A percentile compares a stretch with the other conserved stretches of the same genome.
Conservation (phyloP, 2,113 vertebrate species). For the Carettochelys insculpta region DNA sequence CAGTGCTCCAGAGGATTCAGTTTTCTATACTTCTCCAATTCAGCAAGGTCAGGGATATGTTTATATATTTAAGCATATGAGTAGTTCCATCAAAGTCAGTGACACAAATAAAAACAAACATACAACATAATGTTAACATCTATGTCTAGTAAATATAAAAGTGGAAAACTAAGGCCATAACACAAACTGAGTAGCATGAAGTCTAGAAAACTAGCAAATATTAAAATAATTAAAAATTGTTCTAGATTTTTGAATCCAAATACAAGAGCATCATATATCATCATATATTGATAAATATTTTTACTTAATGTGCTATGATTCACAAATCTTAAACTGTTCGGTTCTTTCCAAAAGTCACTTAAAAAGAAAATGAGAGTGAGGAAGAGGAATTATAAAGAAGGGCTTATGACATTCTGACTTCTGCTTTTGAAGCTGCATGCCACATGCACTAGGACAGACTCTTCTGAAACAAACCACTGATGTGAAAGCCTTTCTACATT, state of each 20-base stretch:
- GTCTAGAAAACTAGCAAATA: not conserved
- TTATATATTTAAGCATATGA: not conserved
- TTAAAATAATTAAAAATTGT: not conserved
- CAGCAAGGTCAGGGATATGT: not conserved
- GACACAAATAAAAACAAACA: not conserved
- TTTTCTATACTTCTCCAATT: not conserved
- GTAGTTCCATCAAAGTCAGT: not conserved
- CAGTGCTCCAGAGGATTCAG: constrained; percentile 49
- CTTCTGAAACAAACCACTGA: not conserved
- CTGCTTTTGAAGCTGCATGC: not conserved
- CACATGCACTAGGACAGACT: not conserved
- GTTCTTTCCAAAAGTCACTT: not conserved
- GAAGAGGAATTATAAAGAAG: not conserved
- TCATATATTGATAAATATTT: not conserved
- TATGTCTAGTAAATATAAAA: not conserved
- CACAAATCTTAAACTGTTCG: not conserved
- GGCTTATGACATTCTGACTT: not conserved
- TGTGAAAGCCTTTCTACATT: not conserved
- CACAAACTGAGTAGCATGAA: not conserved
- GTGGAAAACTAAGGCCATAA: not conserved
- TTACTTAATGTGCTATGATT: not conserved
- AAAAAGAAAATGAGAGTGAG: not conserved
- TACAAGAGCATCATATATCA: not conserved
- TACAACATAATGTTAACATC: not conserved
- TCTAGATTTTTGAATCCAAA: not conserved